Evolutionary conservation across 2,113 vertebrate genomes (phyloP).

Genomic region (Albula glossodonta): DNA sequence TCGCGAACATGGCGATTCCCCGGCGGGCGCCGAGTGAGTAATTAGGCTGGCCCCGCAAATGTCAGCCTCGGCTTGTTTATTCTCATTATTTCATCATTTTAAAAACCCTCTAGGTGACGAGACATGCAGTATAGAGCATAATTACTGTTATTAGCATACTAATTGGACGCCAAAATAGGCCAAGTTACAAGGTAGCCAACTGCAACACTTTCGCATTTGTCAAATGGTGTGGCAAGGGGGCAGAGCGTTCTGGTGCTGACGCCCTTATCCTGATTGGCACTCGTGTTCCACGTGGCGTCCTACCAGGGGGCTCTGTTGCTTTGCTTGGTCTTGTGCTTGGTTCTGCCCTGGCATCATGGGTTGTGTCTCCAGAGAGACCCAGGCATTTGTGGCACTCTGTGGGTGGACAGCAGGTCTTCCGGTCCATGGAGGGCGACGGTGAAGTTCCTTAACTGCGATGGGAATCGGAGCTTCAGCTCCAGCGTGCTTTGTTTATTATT

Average conservation of each 20-base stretch:
- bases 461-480: not conserved
- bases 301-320: conserved; percentile 49
- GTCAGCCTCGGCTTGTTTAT: conserved; percentile 87
- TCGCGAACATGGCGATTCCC: conserved; percentile 78
- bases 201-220: conserved; percentile 86
- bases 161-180: conserved; percentile 87
- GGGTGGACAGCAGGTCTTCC: not conserved
- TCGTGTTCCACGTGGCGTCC: conserved; percentile 67
- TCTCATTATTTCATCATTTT: conserved; percentile 92
- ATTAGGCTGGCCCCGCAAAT: conserved; percentile 83
- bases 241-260: conserved; percentile 79
- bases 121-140: conserved; percentile 76
- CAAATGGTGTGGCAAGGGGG: conserved; percentile 78
- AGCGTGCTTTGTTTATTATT: not conserved
- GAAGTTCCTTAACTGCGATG: not conserved
- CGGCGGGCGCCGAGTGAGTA: conserved; percentile 79
- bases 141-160: conserved; percentile 92
- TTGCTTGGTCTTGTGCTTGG: not conserved
- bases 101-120: conserved; percentile 88
- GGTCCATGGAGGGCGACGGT: not conserved
- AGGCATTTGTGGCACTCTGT: not conserved
- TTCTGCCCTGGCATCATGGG: not conserved
- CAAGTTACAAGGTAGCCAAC: conserved; percentile 84
- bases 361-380: not conserved
- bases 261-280: conserved; percentile 69